Conservation (phyloP, 2,113 vertebrate species). For the Ceyx margarethae region DNA sequence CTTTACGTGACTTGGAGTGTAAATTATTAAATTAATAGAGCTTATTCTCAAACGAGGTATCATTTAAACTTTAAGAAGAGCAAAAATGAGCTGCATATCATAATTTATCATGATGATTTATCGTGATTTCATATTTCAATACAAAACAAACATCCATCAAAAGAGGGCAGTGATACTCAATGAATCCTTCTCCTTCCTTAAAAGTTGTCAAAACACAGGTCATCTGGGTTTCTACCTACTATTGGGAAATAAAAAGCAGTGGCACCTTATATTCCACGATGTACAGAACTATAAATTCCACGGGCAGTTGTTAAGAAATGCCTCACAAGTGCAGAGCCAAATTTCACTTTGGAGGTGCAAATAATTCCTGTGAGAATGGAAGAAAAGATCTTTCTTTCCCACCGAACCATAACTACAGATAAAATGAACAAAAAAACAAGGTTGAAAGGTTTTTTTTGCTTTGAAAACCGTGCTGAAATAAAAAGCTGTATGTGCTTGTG, state of each 20-base stretch:
- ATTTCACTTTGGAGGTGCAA: not conserved
- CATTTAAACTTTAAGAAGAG: not conserved
- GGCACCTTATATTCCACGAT: not conserved
- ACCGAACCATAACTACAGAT: not conserved
- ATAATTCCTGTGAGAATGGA: not conserved
- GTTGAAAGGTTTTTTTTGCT: not conserved
- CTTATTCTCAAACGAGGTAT: not conserved
- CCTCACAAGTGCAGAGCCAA: not conserved
- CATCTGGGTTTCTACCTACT: not conserved
- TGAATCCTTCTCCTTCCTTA: not conserved
- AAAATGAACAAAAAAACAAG: not conserved
- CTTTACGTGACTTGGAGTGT: not conserved
- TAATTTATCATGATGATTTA: not conserved
- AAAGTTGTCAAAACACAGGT: not conserved
- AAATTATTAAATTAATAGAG: not conserved
- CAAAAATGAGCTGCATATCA: not conserved
- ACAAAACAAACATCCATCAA: constrained; percentile 8
- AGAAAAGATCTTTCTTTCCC: not conserved
- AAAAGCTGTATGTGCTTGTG: not conserved
- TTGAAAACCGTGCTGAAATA: not conserved
- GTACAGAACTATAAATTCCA: not conserved
- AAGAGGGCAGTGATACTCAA: constrained; percentile 48
- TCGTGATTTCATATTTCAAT: too few relatives aligned
- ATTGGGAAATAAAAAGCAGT: not conserved
- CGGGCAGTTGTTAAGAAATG: rapidly evolving